Base-by-base conservation (phyloP, 2,797 vertebrate genomes). In the Diceros bicornis region DNA sequence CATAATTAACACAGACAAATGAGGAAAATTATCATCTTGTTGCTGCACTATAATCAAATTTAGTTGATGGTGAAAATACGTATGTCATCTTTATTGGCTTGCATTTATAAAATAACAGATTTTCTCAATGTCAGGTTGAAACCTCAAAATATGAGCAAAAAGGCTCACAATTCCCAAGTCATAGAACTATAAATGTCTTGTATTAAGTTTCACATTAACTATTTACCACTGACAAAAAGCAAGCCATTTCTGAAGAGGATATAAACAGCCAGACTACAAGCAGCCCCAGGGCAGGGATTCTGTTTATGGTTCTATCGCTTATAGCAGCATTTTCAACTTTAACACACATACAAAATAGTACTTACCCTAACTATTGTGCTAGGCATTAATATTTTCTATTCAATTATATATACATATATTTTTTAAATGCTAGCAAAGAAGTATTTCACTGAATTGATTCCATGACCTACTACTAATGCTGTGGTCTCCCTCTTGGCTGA, bases 191-290 rank as follows among this genome's bases (percentile, higher is more conserved):
- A 71, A 86, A 55, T 3, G 27, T 50, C 87, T 61, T 62, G 17
- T 32, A 47, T 84, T 78, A 91, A 96, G 89, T 89, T 86, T 91
- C n/a, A 89, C 52, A 74, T 83, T 91, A 93, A 68, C 57, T 74
- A 55, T n/a, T 71, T 78, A 74, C 37, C 37, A 82, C 44, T 77
- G 75, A 69, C 37, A 29, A 93, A 95, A 90, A 47, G 10, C 27
- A 75, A 83, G 37, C 20, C 34, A 8, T 72, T 93, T 82, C 37
- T 37, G 13, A 93, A 91, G 29, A 47, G 27, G 27, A 62, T 87
- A 72, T 78, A 72, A 78, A 72, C 1, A 87, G 57, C 27, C 72
- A 47, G 47, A 68, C 29, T 18, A 29, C 85, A 81, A 44, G 13
- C 62, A 93, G 47, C 23, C 14, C 32, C 29, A 94, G 6, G 64